Evolutionary conservation across 2,888 invertebrate genomes (phyloP), one percentile per base, ranked within the genome.

Genomic region (Macrosiphum euphorbiae): DNA sequence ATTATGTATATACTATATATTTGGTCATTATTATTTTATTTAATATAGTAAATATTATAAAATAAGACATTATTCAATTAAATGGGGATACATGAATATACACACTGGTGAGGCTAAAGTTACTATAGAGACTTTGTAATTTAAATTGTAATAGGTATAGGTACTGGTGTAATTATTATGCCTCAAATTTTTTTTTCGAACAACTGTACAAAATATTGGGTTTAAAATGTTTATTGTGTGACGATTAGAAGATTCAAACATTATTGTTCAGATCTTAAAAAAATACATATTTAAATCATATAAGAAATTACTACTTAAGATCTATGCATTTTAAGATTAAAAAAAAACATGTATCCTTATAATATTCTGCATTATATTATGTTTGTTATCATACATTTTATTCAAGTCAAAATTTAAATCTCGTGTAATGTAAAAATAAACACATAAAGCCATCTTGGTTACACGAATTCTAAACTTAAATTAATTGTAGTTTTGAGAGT

Each of bases 391-490:
- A 35, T 35, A 78, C 20, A 35, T 20, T 78, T 78, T 41, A 78
- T 78, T 7, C 8, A 78, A 35, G 78, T 20, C 78, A 35, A 35
- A 20, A 78, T 78, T 78, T 78, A 78, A 78, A 78, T 78, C 35
- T 78, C 35, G 24, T n/a, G 41, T 35, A 35, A 50, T 41, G 5
- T 78, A 41, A 26, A 55, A 88, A 78, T 78, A 78, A 78, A 78
- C 35, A 78, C 78, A 78, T 20, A 8, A 78, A 7, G 20, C 35
- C 35, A 35, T 35, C 35, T 78, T 41, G 20, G 78, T 35, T 78
- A 78, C 78, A 35, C 20, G 78, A 20, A 78, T 89, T 89, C 16
- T 61, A 28, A 61, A 47, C 89, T 47, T n/a, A 61, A 89, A 89
- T 47, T 47, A 61, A 89, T 61, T 35, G 61, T 47, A 44, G 61